Base-by-base conservation (phyloP, 1,140 invertebrate species). In the Euura lappo region DNA sequence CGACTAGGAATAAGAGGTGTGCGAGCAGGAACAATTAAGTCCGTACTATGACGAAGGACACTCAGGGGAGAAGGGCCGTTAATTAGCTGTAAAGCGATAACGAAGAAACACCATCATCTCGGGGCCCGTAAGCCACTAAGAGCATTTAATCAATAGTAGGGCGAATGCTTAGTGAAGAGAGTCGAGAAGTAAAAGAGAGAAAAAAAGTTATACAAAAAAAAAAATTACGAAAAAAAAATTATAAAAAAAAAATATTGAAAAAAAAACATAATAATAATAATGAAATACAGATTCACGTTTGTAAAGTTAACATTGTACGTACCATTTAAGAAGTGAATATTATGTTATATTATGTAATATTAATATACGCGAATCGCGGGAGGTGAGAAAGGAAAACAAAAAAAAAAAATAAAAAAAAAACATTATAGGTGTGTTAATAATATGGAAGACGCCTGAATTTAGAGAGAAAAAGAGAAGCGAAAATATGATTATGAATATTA, bases 61-160 rank as follows among this genome's bases (percentile, higher is more conserved):
- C 8, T 60, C 8, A 60, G 5, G 51, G 51, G 51, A n/a, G 13
- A 60, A 51, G 13, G 3, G 51, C 51, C 51, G 51, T 60, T 60
- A 60, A 28, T 60, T 11, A 60, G 3, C 10, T 8, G 51, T n/a
- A 60, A n/a, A 60, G 13, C 28, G 28, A 5, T 5, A 11, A 6
- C 13, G 13, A 60, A 60, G 13, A 60, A 11, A 60, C 10, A 11
- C 51, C 0, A 68, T 13, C 66, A 68, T 68, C 66, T 8, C 13
- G 11, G 76, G 75, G 72, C 77, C 80, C 77, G 78, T 60, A 6
- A 60, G 78, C 75, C 80, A 81, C 80, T 80, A 82, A 80, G 83
- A 85, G 83, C 82, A 84, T 85, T 84, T 85, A 84, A 85, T 85
- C 83, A 85, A 84, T 79, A 80, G 77, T 83, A 83, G 80, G 79